phyloP scores from a whole-genome alignment of 2,888 invertebrate species.

The Yponomeuta malinellus region DNA sequence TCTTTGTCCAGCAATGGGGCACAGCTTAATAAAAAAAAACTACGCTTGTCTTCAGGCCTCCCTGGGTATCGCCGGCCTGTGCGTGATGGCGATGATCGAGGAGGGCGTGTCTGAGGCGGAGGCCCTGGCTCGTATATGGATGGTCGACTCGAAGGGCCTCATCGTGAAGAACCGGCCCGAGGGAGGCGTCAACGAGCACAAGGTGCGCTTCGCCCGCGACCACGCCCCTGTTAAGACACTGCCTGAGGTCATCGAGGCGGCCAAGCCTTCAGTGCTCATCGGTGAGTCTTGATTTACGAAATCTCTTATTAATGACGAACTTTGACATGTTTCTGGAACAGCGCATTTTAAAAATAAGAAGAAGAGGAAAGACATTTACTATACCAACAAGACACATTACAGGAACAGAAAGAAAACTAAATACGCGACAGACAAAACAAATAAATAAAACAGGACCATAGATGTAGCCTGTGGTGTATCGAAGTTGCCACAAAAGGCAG shows the following conservation, averaged over 20 bases:
- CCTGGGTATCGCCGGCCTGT: conserved; percentile 93
- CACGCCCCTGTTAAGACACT: conserved; percentile 85
- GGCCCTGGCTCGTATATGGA: conserved; percentile 90
- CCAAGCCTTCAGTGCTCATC: conserved; percentile 94
- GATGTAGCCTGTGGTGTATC: too few relatives aligned
- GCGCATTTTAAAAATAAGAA: too few relatives aligned
- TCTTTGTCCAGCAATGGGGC: too few relatives aligned
- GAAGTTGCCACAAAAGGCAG: too few relatives aligned
- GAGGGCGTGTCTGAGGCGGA: conserved; percentile 86
- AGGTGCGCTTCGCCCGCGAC: conserved; percentile 87
- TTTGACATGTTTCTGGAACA: neutral
- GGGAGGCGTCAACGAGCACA: conserved; percentile 88
- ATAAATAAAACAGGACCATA: too few relatives aligned
- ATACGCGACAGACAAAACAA: too few relatives aligned
- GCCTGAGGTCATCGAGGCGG: conserved; percentile 84
- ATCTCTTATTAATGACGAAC: neutral
- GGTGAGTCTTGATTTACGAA: conserved; percentile 64
- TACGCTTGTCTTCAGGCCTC: conserved; percentile 78
- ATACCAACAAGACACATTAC: too few relatives aligned
- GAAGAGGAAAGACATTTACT: too few relatives aligned
- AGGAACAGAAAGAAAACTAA: too few relatives aligned
- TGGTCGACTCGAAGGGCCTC: conserved; percentile 97
- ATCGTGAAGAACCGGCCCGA: conserved; percentile 90
- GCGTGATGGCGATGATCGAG: conserved; percentile 93
- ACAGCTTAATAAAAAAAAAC: too few relatives aligned